Evolutionary conservation across 2,888 invertebrate genomes (phyloP), one percentile per base, ranked within the genome.

Genomic region (Polia nebulosa): DNA sequence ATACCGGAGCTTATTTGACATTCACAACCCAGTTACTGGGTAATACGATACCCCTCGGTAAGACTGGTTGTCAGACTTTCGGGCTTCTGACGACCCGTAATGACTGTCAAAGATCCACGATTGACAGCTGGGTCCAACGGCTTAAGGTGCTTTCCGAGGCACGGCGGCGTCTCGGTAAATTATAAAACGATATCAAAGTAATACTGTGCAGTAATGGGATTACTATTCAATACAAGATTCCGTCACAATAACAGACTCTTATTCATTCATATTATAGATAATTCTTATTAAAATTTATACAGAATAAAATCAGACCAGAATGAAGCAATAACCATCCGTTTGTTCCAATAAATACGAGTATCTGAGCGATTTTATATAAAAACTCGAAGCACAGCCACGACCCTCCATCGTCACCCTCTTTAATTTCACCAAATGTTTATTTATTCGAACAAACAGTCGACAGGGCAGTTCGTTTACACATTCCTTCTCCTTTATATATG

Each of bases 401-500:
- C 83, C 84, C 82, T 82, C 85, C 80, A 80, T 84, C 75, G 72
- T 73, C 84, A 85, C 89, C 88, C 91, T 89, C 89, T 92, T 92
- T 93, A 93, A 93, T 93, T 94, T 92, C 87, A 85, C 87, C 87
- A 87, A 89, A 90, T 92, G 92, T 93, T 92, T 93, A 92, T 93
- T 93, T 93, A 93, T 92, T 91, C 84, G 88, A 81, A 88, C 90
- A 88, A 90, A 88, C 88, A 90, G 88, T 82, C 86, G 88, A 88
- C 88, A 85, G 88, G 87, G 85, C 89, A 90, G 90, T 90, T 88
- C 89, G 89, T 89, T 90, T 90, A 86, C 90, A 90, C 90, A 91
- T 92, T 91, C 90, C 89, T 84, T 88, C 89, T 89, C 86, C 89
- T 87, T 82, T 85, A 83, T 89, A 84, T 87, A 83, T 32, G 51